These are phyloP conservation scores for Drosophila flavopinicola DNA, from an alignment of 2,888 invertebrate genomes.

Conservation along the genomic window DNA sequence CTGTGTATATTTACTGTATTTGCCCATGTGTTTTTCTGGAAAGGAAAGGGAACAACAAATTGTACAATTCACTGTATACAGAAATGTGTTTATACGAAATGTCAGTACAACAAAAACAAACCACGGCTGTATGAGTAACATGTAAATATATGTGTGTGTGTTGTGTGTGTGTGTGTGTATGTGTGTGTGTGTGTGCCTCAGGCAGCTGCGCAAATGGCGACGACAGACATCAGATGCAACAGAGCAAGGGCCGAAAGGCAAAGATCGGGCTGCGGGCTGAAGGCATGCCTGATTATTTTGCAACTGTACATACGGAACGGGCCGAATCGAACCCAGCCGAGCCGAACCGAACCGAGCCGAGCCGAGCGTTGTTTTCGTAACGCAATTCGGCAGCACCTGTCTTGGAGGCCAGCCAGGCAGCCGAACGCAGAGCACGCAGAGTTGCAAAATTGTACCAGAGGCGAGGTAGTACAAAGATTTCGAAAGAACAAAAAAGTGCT, in stretches of 20 bases:
- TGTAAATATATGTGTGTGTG: conserved; percentile 12
- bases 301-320: conserved; percentile 66
- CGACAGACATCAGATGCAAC: conserved; percentile 73
- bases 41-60: conserved; percentile 33
- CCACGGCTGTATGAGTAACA: conserved; percentile 17
- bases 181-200: conserved; percentile 14
- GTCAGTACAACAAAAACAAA: conserved; percentile 61
- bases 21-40: conserved; percentile 31
- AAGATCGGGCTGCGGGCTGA: not conserved
- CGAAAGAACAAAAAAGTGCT: conserved; percentile 33
- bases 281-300: conserved; percentile 55
- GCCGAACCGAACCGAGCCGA: not conserved
- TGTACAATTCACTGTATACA: conserved; percentile 50
- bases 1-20: conserved; percentile 33
- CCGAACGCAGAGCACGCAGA: too few relatives aligned
- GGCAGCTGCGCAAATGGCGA: conserved; percentile 76
- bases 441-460: conserved; percentile 20
- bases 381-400: conserved; percentile 81
- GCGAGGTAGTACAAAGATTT: conserved; percentile 29
- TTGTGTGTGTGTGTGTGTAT: conserved; percentile 7
- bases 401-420: conserved; percentile 54
- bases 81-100: conserved; percentile 70
- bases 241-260: conserved; percentile 8
- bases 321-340: not conserved
- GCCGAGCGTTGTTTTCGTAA: conserved; percentile 63